Conservation (phyloP, 23 tunicate species). For the Halocynthia roretzi region DNA sequence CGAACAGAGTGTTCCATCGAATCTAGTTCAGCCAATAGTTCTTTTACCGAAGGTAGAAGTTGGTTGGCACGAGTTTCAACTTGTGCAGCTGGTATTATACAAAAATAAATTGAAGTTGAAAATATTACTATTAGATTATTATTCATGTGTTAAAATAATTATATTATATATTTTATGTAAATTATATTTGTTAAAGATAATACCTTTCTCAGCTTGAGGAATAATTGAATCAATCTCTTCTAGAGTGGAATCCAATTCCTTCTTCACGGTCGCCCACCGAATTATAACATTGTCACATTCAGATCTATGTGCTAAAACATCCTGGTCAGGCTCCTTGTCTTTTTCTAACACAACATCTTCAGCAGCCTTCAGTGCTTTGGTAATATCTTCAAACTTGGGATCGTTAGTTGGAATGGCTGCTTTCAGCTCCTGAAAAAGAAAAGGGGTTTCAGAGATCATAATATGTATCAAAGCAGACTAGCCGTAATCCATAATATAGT, state of each 20-base stretch:
- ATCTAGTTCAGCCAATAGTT: slow-evolving; percentile 36
- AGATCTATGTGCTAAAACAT: slow-evolving; percentile 10
- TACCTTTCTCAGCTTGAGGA: slow-evolving; percentile 30
- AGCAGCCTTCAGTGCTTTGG: slow-evolving; percentile 20
- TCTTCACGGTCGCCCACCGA: slow-evolving; percentile 44
- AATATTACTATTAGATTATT: no score
- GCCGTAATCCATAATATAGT: no score
- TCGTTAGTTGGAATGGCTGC: slow-evolving; percentile 29
- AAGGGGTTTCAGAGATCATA: neutral
- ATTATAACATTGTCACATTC: slow-evolving; percentile 8
- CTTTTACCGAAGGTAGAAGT: slow-evolving; percentile 22
- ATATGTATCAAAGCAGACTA: no score
- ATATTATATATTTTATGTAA: no score
- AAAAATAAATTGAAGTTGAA: no score
- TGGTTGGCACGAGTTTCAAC: slow-evolving; percentile 10
- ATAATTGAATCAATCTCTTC: slow-evolving; percentile 6
- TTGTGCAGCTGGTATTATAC: slow-evolving; percentile 28
- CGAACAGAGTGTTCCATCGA: slow-evolving; percentile 46
- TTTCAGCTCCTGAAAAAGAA: slow-evolving; percentile 23
- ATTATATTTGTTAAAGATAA: no score
- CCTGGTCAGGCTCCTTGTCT: slow-evolving; percentile 31
- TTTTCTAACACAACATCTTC: slow-evolving; percentile 6
- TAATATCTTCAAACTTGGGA: slow-evolving; percentile 29
- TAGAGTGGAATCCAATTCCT: slow-evolving; percentile 5
- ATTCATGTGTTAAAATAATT: neutral